Evolutionary conservation across 1,140 invertebrate genomes (phyloP).

Genomic region (Hydropsyche tenuis): DNA sequence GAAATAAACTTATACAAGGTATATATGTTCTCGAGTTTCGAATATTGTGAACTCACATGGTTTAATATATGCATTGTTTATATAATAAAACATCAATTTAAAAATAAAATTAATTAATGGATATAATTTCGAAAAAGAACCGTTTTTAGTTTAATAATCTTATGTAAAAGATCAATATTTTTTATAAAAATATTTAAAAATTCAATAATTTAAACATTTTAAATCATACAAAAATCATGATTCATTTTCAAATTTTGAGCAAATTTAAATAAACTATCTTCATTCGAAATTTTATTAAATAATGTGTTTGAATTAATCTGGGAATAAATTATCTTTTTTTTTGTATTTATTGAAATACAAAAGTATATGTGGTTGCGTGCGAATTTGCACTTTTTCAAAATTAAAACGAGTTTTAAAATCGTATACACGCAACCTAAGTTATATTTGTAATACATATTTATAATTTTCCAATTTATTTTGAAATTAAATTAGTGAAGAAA

Average conservation of each 20-base stretch:
- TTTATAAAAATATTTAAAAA: slow-evolving; percentile 12
- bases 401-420: slow-evolving; percentile 5
- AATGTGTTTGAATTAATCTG: too few species aligned
- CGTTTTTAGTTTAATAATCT: too few species aligned
- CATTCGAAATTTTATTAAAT: neutral
- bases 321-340: too few species aligned
- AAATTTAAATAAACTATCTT: slow-evolving; percentile 13
- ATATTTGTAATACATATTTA: slow-evolving; percentile 8
- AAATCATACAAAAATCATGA: neutral
- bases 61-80: slow-evolving; percentile 2
- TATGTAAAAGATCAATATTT: neutral
- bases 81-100: neutral
- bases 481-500: slow-evolving; percentile 1
- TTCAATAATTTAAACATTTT: slow-evolving; percentile 12
- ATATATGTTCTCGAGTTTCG: slow-evolving; percentile 30
- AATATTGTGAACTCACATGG: slow-evolving; percentile 27
- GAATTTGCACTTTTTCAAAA: neutral
- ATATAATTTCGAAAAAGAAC: too few species aligned
- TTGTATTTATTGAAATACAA: too few species aligned
- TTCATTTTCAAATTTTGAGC: slow-evolving; percentile 3
- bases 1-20: slow-evolving; percentile 39
- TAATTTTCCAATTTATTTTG: slow-evolving; percentile 10
- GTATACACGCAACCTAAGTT: neutral
- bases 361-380: neutral
- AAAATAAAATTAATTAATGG: neutral